Percentiles rank a stretch among this genome's conserved stretches.
These are phyloP conservation scores for Acleris laterana DNA, from an alignment of 2,888 invertebrate species.

Conservation along the genomic window DNA sequence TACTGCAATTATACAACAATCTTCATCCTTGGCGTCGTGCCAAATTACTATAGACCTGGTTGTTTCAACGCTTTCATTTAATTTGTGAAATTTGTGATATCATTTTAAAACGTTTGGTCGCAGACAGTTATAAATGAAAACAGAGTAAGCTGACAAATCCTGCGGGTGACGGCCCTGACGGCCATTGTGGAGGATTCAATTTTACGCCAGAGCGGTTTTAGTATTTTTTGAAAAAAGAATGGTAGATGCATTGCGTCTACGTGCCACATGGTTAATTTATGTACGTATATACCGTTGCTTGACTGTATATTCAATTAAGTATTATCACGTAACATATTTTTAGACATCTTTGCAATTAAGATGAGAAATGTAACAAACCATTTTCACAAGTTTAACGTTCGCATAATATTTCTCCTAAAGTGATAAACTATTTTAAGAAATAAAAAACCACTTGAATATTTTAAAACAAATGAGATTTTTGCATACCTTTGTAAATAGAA, in stretches of 20 bases:
- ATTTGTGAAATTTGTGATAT: slow-evolving; percentile 38
- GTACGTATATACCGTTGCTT: neutral
- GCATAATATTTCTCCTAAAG: too few relatives aligned
- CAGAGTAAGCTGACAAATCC: slow-evolving; percentile 33
- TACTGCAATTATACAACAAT: slow-evolving; percentile 47
- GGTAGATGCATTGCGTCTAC: slow-evolving; percentile 14
- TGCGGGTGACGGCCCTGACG: slow-evolving; percentile 29
- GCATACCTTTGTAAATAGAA: neutral
- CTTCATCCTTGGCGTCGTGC: slow-evolving; percentile 45
- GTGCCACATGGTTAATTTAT: neutral
- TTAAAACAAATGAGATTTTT: neutral
- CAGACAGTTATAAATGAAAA: slow-evolving; percentile 35
- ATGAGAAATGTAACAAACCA: too few relatives aligned
- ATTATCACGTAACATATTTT: too few relatives aligned
- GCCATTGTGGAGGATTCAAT: slow-evolving; percentile 33
- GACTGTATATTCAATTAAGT: too few relatives aligned
- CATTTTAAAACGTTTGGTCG: slow-evolving; percentile 26
- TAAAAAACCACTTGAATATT: neutral
- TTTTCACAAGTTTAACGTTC: too few relatives aligned
- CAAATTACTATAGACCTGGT: slow-evolving; percentile 49
- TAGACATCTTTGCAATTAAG: too few relatives aligned
- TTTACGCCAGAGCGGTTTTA: slow-evolving; percentile 28
- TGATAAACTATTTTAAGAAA: neutral
- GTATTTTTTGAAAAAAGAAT: slow-evolving; percentile 24
- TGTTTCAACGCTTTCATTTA: slow-evolving; percentile 48